Conservation (phyloP, 2,113 vertebrate species). For the Copsychus sechellarum region DNA sequence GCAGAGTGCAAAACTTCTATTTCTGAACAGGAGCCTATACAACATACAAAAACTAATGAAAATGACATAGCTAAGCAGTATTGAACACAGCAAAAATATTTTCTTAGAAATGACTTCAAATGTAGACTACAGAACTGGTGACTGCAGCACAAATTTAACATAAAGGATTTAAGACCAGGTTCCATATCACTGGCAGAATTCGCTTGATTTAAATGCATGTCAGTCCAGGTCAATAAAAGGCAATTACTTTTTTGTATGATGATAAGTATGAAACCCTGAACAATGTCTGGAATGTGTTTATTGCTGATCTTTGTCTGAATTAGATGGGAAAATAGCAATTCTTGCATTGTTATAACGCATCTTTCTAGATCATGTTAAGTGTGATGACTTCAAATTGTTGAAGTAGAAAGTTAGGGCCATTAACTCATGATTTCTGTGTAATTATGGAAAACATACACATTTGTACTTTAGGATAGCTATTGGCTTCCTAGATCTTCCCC, state of each 20-base stretch:
- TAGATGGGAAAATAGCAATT: neutral
- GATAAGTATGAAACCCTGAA: neutral
- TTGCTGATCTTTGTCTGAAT: constrained; percentile 24
- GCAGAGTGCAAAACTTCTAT: neutral
- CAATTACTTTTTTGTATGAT: neutral
- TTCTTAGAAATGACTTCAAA: constrained; percentile 12
- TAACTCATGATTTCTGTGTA: constrained; percentile 27
- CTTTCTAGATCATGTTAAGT: neutral
- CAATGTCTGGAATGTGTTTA: constrained; percentile 6
- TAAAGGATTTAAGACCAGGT: neutral
- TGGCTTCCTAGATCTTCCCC: constrained; percentile 30
- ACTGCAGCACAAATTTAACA: neutral
- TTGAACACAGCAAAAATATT: neutral
- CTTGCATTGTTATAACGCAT: neutral
- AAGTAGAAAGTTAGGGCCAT: constrained; percentile 19
- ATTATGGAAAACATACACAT: neutral
- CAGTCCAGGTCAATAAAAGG: constrained; percentile 21
- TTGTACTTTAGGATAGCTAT: neutral
- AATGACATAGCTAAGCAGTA: neutral
- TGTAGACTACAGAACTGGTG: neutral
- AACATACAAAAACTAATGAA: neutral
- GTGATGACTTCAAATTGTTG: constrained; percentile 22
- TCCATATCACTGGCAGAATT: neutral
- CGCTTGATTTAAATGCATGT: constrained; percentile 7
- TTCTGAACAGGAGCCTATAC: neutral